phyloP scores from a whole-genome alignment of 2,888 invertebrate genomes.

The Ochlodes sylvanus region DNA sequence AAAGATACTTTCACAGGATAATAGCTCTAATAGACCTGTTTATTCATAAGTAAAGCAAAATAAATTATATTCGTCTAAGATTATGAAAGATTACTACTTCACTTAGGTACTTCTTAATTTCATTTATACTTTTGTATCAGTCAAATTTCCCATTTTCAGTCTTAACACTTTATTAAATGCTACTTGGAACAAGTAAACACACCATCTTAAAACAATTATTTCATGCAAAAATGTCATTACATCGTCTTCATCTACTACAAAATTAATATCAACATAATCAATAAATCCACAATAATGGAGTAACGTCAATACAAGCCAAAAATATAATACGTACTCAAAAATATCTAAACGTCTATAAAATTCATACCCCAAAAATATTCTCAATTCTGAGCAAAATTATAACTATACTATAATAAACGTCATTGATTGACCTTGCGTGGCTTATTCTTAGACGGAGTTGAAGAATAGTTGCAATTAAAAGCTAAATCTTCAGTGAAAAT shows the following conservation, averaged over 20 bases:
- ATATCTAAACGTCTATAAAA: conserved; percentile 61
- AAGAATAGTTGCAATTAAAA: conserved; percentile 78
- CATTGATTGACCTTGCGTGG: conserved; percentile 58
- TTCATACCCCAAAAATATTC: conserved; percentile 54
- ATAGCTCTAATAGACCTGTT: too few species aligned
- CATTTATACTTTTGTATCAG: neutral
- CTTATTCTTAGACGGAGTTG: conserved; percentile 79
- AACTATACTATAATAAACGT: conserved; percentile 21
- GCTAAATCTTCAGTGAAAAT: conserved; percentile 76
- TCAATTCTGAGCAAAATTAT: conserved; percentile 39
- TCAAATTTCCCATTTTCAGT: conserved; percentile 42
- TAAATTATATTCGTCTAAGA: too few species aligned
- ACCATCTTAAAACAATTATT: conserved; percentile 57
- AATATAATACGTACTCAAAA: conserved; percentile 43
- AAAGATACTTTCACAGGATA: too few species aligned
- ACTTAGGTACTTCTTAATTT: too few species aligned
- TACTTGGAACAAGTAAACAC: conserved; percentile 65
- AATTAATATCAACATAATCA: conserved; percentile 52
- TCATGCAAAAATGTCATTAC: conserved; percentile 61
- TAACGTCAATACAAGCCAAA: conserved; percentile 56
- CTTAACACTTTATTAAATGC: conserved; percentile 60
- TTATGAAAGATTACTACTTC: too few species aligned
- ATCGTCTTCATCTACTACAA: conserved; percentile 46
- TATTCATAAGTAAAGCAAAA: too few species aligned
- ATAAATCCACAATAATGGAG: conserved; percentile 69